Evolutionary conservation across 2,797 vertebrate genomes (phyloP).

Genomic region (Clarias platycephalus): DNA sequence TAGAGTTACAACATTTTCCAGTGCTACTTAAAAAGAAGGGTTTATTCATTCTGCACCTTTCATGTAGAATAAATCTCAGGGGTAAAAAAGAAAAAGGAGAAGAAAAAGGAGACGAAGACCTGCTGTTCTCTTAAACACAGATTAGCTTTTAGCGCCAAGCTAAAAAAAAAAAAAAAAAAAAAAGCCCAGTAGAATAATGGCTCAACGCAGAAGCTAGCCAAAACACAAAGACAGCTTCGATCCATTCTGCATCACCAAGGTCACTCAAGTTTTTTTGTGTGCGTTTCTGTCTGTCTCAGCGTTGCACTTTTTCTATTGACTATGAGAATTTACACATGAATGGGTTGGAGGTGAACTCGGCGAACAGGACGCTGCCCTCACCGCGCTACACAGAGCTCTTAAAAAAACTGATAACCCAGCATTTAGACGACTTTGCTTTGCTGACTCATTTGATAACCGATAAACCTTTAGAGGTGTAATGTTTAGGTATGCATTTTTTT

Average conservation of each 20-base stretch:
- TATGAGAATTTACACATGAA: slow-evolving; percentile 22
- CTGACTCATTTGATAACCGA: background rate
- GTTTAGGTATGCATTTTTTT: background rate
- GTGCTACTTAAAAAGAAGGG: background rate
- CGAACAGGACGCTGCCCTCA: slow-evolving; percentile 19
- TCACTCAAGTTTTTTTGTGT: background rate
- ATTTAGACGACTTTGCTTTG: background rate
- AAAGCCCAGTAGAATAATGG: background rate
- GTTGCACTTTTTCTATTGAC: slow-evolving; percentile 24
- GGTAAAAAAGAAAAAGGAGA: background rate
- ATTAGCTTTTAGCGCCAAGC: background rate
- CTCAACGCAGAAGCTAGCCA: background rate
- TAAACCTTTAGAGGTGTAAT: background rate
- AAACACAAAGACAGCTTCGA: background rate
- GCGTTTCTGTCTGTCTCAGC: background rate
- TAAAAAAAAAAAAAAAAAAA: background rate
- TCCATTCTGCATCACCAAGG: background rate
- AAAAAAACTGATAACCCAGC: background rate
- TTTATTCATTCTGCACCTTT: slow-evolving; percentile 13
- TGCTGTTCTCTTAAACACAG: background rate
- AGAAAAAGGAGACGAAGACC: background rate
- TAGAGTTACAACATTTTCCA: background rate
- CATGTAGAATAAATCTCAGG: background rate
- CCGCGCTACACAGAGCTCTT: background rate
- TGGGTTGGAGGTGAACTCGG: background rate